Conservation (phyloP, 2,888 invertebrate genomes). For the Drosophila mimica region DNA sequence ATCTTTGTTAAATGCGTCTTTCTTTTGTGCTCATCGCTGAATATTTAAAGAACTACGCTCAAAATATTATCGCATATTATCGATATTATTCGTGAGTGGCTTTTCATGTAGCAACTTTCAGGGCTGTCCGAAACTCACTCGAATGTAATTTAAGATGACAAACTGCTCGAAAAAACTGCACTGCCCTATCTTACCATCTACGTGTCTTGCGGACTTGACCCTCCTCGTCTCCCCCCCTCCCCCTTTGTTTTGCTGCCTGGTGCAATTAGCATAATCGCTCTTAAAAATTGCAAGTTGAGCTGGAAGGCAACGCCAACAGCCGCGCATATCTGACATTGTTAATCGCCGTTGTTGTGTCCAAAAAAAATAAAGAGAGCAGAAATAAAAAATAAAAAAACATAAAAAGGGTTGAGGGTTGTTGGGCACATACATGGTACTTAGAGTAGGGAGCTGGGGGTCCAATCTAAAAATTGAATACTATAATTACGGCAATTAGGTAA, state of each 20-base stretch:
- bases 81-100: neutral
- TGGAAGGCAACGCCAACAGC: slow-evolving; percentile 52
- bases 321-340: slow-evolving; percentile 65
- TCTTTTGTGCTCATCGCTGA: neutral
- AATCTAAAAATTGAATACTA: slow-evolving; percentile 60
- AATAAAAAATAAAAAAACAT: slow-evolving; percentile 1
- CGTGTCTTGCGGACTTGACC: neutral
- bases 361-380: neutral
- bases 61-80: neutral
- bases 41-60: neutral
- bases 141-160: slow-evolving; percentile 36
- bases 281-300: slow-evolving; percentile 72
- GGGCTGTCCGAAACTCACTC: neutral
- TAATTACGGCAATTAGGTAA: slow-evolving; percentile 76
- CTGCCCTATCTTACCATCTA: slow-evolving; percentile 16
- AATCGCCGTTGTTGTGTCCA: slow-evolving; percentile 43
- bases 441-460: neutral
- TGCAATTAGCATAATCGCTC: slow-evolving; percentile 82
- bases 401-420: slow-evolving; percentile 45
- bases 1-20: neutral
- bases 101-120: neutral
- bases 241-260: slow-evolving; percentile 45
- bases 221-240: neutral
- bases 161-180: slow-evolving; percentile 35
- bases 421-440: neutral